Evolutionary conservation across 2,888 invertebrate genomes (phyloP).

Genomic region (Periphyllus acericola): DNA sequence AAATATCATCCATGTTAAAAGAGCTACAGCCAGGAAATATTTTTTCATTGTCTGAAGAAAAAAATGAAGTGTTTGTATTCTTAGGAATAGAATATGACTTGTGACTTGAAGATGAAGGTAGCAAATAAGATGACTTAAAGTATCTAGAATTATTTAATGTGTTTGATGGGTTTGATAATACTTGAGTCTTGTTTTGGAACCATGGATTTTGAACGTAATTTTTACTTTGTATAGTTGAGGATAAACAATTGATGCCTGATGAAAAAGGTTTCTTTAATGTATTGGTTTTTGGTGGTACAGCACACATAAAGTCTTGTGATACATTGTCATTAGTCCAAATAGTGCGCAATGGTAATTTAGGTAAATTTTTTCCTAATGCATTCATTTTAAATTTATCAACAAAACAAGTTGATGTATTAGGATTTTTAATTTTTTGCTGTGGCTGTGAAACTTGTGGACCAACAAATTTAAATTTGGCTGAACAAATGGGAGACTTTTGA

Average conservation of each 20-base stretch:
- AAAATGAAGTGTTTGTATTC: slow-evolving; percentile 20
- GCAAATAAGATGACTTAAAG: slow-evolving; percentile 9
- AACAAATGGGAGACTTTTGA: background rate
- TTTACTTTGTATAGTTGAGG: background rate
- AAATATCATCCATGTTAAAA: slow-evolving; percentile 42
- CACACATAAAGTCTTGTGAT: slow-evolving; percentile 5
- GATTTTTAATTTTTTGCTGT: background rate
- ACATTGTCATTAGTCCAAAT: slow-evolving; percentile 42
- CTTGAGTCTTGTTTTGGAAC: slow-evolving; percentile 17
- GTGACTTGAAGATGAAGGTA: background rate
- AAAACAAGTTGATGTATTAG: background rate
- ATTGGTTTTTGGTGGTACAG: slow-evolving; percentile 19
- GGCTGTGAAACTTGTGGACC: slow-evolving; percentile 25
- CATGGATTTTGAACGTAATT: slow-evolving; percentile 6
- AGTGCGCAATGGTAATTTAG: slow-evolving; percentile 31
- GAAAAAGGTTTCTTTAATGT: slow-evolving; percentile 31
- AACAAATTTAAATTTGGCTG: background rate
- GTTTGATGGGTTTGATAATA: slow-evolving; percentile 1
- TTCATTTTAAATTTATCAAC: slow-evolving; percentile 39
- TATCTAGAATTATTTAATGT: background rate
- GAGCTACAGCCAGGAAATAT: background rate
- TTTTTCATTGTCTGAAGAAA: background rate
- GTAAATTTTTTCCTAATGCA: slow-evolving; percentile 26
- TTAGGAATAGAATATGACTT: slow-evolving; percentile 21
- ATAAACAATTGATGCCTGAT: background rate